A percentile compares a stretch with the other conserved stretches of the same genome.
Evolutionary conservation across 2,888 invertebrate species (phyloP).

Genomic region (Morpho helenor): DNA sequence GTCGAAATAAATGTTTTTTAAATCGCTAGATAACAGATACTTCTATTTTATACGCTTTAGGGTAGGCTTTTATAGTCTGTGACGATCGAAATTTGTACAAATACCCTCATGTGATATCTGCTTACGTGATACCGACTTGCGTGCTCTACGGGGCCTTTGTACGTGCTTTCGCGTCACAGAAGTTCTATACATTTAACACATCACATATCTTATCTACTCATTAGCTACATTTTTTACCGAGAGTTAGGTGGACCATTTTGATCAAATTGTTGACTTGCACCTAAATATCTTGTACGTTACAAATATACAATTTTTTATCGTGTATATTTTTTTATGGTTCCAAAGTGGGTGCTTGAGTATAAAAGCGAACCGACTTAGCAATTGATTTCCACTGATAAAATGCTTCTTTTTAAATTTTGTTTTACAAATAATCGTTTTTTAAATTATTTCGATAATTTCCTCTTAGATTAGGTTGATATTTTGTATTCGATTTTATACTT

Average conservation of each 20-base stretch:
- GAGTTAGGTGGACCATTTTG: constrained; percentile 66
- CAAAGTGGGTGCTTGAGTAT: background rate
- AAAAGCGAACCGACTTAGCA: too few species aligned
- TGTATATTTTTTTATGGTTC: constrained; percentile 12
- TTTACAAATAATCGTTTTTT: too few species aligned
- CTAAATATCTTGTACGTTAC: constrained; percentile 3
- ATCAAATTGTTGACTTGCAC: constrained; percentile 26
- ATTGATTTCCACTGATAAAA: too few species aligned
- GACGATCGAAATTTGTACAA: constrained; percentile 36
- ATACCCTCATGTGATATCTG: constrained; percentile 30
- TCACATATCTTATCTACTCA: constrained; percentile 73
- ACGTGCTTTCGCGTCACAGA: constrained; percentile 39
- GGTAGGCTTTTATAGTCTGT: constrained; percentile 50
- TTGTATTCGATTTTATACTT: background rate
- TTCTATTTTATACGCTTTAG: constrained; percentile 66
- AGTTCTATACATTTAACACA: constrained; percentile 55
- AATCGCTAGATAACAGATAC: constrained; percentile 56
- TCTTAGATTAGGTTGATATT: background rate
- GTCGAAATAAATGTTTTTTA: constrained; percentile 57
- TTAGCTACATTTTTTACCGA: constrained; percentile 65
- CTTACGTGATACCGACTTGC: too few species aligned
- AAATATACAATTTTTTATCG: constrained; percentile 14
- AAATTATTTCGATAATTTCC: too few species aligned
- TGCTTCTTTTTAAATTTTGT: too few species aligned
- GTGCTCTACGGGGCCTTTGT: constrained; percentile 10